Base-by-base conservation (phyloP, 2,888 invertebrate species). In the Cephus pulcher region DNA sequence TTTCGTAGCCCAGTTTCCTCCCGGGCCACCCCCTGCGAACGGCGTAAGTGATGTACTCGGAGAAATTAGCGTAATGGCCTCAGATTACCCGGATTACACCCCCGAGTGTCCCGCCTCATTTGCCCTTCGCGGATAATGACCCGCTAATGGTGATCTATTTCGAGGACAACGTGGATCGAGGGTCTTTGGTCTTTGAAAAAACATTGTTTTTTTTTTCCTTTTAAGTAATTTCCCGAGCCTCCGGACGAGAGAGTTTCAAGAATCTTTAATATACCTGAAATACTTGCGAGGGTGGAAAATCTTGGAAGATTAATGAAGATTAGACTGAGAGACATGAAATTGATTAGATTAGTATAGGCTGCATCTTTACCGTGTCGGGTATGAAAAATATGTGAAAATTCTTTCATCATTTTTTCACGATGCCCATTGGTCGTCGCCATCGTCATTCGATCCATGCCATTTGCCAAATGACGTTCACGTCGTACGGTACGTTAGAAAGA, bases 41-140 rank as follows among this genome's bases (percentile, higher is more conserved):
- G 11, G 75, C 37, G 73, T 40, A 74, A 77, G 56, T 73, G 75
- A 71, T 78, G 77, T 78, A 78, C 71, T 76, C 77, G 73, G 81
- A 79, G 80, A 82, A 82, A 82, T 82, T 82, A 82, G 79, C 77
- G 80, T 80, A 82, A 82, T 82, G 82, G 78, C 76, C 76, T 75
- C 76, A 76, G 80, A 80, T 82, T 80, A 79, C 73, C 75, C 30
- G 80, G 82, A 82, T 80, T 82, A 80, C 76, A 79, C 82, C 80
- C 79, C 74, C 75, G 78, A 78, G 80, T 80, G 79, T 79, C 76
- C 80, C 40, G 34, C 69, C 80, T 80, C 80, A 80, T 82, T 80
- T 79, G 74, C 79, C 75, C 79, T 79, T 78, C 78, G 79, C 79
- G 78, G 79, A 80, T 81, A 81, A 81, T 80, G 81, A 81, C 79